Conservation (phyloP, 2,888 invertebrate species). For the Helicoverpa assulta region DNA sequence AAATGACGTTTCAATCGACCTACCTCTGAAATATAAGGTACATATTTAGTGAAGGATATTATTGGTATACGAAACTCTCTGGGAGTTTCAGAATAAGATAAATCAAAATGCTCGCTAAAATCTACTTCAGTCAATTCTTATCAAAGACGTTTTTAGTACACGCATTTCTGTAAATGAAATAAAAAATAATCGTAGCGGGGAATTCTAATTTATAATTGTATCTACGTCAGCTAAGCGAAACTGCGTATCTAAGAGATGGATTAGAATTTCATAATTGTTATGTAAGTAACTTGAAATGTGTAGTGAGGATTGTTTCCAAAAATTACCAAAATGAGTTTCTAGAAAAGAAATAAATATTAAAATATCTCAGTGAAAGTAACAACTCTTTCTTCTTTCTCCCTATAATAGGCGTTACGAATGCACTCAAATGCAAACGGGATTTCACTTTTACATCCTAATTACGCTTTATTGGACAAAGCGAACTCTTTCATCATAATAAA, state of each 20-base stretch:
- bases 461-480: slow-evolving; percentile 76
- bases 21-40: too few relatives aligned
- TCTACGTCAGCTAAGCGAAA: background rate
- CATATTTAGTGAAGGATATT: too few relatives aligned
- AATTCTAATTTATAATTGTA: background rate
- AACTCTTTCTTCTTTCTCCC: slow-evolving; percentile 69
- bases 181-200: background rate
- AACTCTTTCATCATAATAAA: slow-evolving; percentile 76
- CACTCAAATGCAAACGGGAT: slow-evolving; percentile 73
- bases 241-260: background rate
- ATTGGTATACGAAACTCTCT: too few relatives aligned
- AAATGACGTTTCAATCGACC: too few relatives aligned
- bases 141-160: background rate
- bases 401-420: slow-evolving; percentile 80
- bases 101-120: background rate
- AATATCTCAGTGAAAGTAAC: slow-evolving; percentile 83
- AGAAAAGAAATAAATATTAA: slow-evolving; percentile 56
- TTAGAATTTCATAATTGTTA: background rate
- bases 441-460: slow-evolving; percentile 89
- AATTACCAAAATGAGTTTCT: slow-evolving; percentile 24
- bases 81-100: background rate
- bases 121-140: background rate
- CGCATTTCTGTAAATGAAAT: background rate
- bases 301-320: background rate
- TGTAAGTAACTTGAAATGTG: slow-evolving; percentile 1